These are phyloP conservation scores for Hedychridium roseum DNA, from an alignment of 2,888 invertebrate species.

Conservation along the genomic window DNA sequence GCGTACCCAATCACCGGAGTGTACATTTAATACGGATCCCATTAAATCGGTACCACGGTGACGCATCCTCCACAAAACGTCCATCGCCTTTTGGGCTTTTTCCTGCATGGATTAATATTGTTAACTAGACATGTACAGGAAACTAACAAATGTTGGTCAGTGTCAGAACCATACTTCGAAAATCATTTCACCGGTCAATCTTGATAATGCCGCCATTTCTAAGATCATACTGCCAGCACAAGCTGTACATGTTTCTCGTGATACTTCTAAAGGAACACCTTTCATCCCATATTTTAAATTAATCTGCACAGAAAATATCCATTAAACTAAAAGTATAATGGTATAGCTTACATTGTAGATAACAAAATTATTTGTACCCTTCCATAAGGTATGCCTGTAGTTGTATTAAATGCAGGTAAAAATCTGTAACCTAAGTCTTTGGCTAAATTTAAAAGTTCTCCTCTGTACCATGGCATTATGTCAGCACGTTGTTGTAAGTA, in stretches of 20 bases:
- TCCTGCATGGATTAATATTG: slow-evolving; percentile 64
- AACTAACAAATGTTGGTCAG: neutral
- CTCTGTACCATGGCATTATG: slow-evolving; percentile 83
- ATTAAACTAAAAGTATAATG: slow-evolving; percentile 6
- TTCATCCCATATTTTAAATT: slow-evolving; percentile 86
- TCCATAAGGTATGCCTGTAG: slow-evolving; percentile 97
- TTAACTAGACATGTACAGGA: neutral
- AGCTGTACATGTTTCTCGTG: slow-evolving; percentile 94
- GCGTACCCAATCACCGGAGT: slow-evolving; percentile 97
- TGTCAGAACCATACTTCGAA: slow-evolving; percentile 76
- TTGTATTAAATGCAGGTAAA: slow-evolving; percentile 97
- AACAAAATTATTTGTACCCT: slow-evolving; percentile 74
- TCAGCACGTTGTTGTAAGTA: slow-evolving; percentile 80
- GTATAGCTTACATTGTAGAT: slow-evolving; percentile 5
- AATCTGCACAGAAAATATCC: no score
- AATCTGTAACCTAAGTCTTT: slow-evolving; percentile 91
- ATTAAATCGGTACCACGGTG: slow-evolving; percentile 92
- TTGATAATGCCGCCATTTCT: slow-evolving; percentile 95
- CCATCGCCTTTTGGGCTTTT: slow-evolving; percentile 96
- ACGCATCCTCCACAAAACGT: slow-evolving; percentile 92
- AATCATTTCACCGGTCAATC: slow-evolving; percentile 88
- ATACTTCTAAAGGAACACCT: slow-evolving; percentile 75
- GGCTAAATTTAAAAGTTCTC: slow-evolving; percentile 88
- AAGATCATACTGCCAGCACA: slow-evolving; percentile 98
- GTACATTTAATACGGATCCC: slow-evolving; percentile 97